Evolutionary conservation across 2,888 invertebrate species (phyloP).

Genomic region (Corythucha ciliata): DNA sequence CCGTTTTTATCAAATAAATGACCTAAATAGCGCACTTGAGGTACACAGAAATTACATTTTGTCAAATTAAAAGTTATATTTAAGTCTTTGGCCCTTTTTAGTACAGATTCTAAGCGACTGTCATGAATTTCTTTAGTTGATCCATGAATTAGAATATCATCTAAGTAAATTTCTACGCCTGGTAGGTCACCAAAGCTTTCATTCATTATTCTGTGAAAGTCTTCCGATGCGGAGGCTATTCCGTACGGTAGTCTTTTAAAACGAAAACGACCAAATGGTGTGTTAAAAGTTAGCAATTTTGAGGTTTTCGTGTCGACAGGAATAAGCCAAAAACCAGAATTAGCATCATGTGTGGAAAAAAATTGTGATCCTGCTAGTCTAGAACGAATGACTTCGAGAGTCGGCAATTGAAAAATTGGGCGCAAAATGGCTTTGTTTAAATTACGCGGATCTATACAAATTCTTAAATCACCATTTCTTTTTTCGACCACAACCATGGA

Average conservation of each 20-base stretch:
- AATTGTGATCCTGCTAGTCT: slow-evolving; percentile 2
- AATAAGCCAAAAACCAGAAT: slow-evolving; percentile 10
- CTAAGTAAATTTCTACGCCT: slow-evolving; percentile 1
- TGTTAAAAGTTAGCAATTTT: slow-evolving; percentile 1
- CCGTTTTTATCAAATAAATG: background rate
- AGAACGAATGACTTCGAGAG: slow-evolving; percentile 1
- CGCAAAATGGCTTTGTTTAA: slow-evolving; percentile 6
- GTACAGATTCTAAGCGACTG: background rate
- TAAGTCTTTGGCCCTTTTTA: background rate
- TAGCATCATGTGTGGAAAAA: slow-evolving; percentile 2
- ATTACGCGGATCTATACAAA: background rate
- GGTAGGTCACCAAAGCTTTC: slow-evolving; percentile 6
- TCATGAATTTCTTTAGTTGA: background rate
- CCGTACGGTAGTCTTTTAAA: slow-evolving; percentile 8
- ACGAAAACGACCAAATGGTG: slow-evolving; percentile 2
- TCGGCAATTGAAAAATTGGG: slow-evolving; percentile 6
- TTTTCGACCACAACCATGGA: background rate
- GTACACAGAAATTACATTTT: slow-evolving; percentile 1
- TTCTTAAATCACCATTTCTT: background rate
- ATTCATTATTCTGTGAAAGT: slow-evolving; percentile 7
- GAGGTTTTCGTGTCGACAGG: slow-evolving; percentile 1
- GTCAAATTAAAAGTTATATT: slow-evolving; percentile 6
- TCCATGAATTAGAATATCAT: slow-evolving; percentile 9
- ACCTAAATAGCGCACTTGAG: background rate
- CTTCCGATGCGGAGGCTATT: background rate